These are phyloP conservation scores for Enteromius radiatus DNA, from an alignment of 2,797 vertebrate species.

Conservation along the genomic window DNA sequence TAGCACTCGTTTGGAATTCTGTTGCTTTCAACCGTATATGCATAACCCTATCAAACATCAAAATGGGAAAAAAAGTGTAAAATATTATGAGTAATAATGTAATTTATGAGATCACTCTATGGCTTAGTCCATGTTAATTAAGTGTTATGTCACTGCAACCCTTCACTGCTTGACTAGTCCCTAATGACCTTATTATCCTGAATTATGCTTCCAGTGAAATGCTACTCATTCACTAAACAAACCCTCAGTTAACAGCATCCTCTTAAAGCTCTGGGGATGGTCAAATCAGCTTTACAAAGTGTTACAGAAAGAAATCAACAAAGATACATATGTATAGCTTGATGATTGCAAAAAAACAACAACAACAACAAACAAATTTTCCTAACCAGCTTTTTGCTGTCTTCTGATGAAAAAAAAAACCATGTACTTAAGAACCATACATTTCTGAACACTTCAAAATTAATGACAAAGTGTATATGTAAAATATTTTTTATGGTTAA, in stretches of 20 bases:
- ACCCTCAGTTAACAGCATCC: background rate
- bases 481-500: background rate
- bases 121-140: background rate
- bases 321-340: background rate
- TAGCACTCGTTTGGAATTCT: background rate
- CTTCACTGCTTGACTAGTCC: conserved; percentile 55
- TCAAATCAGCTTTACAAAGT: background rate
- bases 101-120: background rate
- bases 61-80: background rate
- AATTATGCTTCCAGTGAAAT: conserved; percentile 69
- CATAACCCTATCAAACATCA: background rate
- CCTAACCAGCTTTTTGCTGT: background rate
- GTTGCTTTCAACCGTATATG: background rate
- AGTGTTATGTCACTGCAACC: background rate
- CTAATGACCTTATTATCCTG: conserved; percentile 80
- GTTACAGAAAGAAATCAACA: background rate
- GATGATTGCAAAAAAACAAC: background rate
- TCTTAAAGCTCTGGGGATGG: conserved; percentile 9
- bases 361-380: too few species aligned
- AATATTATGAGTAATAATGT: background rate
- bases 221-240: conserved; percentile 46
- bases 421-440: background rate
- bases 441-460: background rate
- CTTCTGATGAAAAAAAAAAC: background rate
- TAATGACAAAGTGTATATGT: background rate